Percentiles rank a stretch among this genome's conserved stretches.
Conservation (phyloP, 2,888 invertebrate species). For the Cerastis leucographa region DNA sequence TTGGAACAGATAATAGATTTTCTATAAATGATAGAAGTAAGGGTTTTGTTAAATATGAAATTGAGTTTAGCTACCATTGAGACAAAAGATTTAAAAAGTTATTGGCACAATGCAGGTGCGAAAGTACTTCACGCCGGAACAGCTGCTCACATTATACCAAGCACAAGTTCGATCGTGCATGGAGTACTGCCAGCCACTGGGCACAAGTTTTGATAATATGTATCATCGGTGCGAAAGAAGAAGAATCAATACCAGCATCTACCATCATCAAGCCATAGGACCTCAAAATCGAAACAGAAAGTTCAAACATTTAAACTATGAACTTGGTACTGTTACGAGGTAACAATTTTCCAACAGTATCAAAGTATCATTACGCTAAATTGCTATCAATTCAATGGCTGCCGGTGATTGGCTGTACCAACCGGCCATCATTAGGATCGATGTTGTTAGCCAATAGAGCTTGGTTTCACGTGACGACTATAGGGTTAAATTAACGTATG, state of each 20-base stretch:
- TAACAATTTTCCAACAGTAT: constrained; percentile 59
- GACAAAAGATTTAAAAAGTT: neutral
- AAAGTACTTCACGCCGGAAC: too few relatives aligned
- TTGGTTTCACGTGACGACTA: constrained; percentile 47
- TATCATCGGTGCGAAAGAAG: neutral
- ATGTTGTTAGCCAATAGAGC: constrained; percentile 64
- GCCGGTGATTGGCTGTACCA: constrained; percentile 61
- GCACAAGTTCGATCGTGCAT: too few relatives aligned
- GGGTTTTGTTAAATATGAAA: neutral
- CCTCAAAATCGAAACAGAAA: constrained; percentile 20
- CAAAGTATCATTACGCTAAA: constrained; percentile 68
- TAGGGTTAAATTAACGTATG: constrained; percentile 58
- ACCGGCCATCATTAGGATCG: constrained; percentile 46
- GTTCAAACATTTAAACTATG: constrained; percentile 41
- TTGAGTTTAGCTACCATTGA: neutral
- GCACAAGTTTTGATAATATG: neutral
- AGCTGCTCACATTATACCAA: too few relatives aligned
- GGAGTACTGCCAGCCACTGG: neutral
- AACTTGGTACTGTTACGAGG: constrained; percentile 41
- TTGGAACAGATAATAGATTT: too few relatives aligned
- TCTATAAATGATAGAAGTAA: neutral
- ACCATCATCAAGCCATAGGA: neutral
- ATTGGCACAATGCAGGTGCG: neutral
- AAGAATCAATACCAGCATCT: neutral
- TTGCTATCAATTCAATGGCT: constrained; percentile 69